These are phyloP conservation scores for Halocynthia aurantium DNA, from an alignment of 23 tunicate genomes.

Conservation along the genomic window DNA sequence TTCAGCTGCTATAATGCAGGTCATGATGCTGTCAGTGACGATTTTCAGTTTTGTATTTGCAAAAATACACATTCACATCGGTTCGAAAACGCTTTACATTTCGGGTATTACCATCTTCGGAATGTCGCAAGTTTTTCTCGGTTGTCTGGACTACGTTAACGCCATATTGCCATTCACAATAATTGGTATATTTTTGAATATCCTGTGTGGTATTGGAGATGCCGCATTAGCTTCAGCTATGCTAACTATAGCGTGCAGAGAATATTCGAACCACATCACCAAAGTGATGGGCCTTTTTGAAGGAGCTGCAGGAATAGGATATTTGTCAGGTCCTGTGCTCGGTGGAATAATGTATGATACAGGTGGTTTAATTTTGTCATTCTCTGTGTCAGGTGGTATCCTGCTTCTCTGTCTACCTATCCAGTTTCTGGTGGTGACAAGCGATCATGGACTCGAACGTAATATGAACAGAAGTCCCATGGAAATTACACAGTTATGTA, in stretches of 20 bases:
- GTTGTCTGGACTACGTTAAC: constrained; percentile 5
- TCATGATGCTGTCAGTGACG: constrained; percentile 1
- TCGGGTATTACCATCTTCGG: constrained; percentile 1
- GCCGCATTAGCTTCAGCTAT: constrained; percentile 12
- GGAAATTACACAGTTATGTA: neutral
- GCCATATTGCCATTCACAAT: constrained; percentile 3
- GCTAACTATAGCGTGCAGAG: constrained; percentile 11
- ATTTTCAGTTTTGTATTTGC: constrained; percentile 8
- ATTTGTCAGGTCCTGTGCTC: constrained; percentile 13
- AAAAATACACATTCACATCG: neutral
- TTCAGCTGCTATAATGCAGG: constrained; percentile 11
- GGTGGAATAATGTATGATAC: constrained; percentile 7
- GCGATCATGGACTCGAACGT: neutral
- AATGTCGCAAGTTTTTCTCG: constrained; percentile 5
- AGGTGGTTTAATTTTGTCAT: constrained; percentile 7
- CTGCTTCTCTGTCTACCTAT: constrained; percentile 1
- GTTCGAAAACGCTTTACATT: constrained; percentile 3
- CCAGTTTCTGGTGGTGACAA: neutral
- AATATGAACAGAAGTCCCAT: neutral
- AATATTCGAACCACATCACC: constrained; percentile 18
- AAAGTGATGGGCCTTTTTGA: constrained; percentile 13
- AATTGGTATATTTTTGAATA: neutral
- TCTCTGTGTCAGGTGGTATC: neutral
- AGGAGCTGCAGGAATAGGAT: constrained; percentile 12
- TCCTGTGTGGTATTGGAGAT: constrained; percentile 8